phyloP scores from a whole-genome alignment of 2,113 vertebrate genomes.

The Myanophis thanlyinensis region DNA sequence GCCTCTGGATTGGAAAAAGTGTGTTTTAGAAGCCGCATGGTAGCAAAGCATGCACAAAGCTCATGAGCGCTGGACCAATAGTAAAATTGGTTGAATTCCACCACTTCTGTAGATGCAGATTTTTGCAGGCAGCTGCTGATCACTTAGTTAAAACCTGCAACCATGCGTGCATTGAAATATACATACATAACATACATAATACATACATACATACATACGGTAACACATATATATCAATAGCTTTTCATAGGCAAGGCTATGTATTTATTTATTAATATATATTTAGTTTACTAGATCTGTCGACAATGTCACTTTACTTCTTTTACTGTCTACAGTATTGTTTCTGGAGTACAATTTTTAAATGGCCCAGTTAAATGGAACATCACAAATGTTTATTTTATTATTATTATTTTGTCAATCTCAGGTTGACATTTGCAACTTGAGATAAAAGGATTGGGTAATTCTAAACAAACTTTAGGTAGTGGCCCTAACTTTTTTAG shows the following conservation, averaged over 20 bases:
- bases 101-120: too few species aligned
- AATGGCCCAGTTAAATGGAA: slow-evolving; percentile 21
- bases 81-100: too few species aligned
- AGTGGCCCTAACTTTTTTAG: slow-evolving; percentile 15
- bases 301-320: slow-evolving; percentile 43
- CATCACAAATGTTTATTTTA: background rate
- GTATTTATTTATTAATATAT: background rate
- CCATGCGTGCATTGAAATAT: background rate
- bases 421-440: slow-evolving; percentile 45
- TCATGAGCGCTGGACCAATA: too few species aligned
- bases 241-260: background rate
- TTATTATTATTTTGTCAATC: background rate
- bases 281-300: slow-evolving; percentile 26
- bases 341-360: slow-evolving; percentile 28
- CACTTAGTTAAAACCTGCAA: background rate
- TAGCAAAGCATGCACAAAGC: too few species aligned
- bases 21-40: too few species aligned
- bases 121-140: background rate
- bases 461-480: slow-evolving; percentile 21
- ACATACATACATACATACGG: too few species aligned
- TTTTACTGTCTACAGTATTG: background rate
- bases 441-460: slow-evolving; percentile 19
- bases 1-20: too few species aligned
- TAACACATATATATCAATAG: background rate
- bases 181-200: background rate